Evolutionary conservation across 2,888 invertebrate genomes (phyloP), one percentile per base, ranked within the genome.

Genomic region (Antheraea assamensis): DNA sequence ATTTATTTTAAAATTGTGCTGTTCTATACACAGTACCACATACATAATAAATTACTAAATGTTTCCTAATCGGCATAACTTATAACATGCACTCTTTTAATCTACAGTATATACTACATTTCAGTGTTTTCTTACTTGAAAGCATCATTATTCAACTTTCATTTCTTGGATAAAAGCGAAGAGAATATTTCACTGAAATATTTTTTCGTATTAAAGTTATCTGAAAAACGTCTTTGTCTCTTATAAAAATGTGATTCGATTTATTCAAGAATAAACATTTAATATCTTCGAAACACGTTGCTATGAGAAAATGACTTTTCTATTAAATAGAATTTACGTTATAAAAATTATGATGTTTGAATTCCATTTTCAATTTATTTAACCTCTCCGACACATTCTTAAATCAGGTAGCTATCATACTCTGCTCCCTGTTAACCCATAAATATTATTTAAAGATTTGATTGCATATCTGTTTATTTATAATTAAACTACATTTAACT

Each of bases 241-340:
- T 58, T n/a, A 8, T 24, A 58, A n/a, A 58, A 58, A 58, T 58
- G n/a, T 58, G 24, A 58, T 58, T 58, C 58, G 58, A 58, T 58
- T 58, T 58, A 24, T 24, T 58, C 8, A 13, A 13, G 58, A 58
- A 24, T 58, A 58, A 58, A 58, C 15, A 58, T 58, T 58, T 24
- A 58, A 58, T 58, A 24, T 58, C 24, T 13, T 55, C 2, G 24
- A 58, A 24, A 58, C n/a, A 58, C 58, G n/a, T 24, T 5, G 24
- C 4, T 21, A n/a, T 58, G 13, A 24, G 24, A 24, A 13, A 58
- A 58, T 58, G n/a, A 58, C 10, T 27, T 52, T 52, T 52, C 21
- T 52, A 58, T 15, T 58, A 58, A 58, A 24, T 0, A 58, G 10
- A 52, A 3, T 52, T 0, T 21, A 21, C 52, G 21, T 21, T 7